Percentiles rank a stretch among this genome's conserved stretches.
These are phyloP conservation scores for Oxystoma pomonae DNA, from an alignment of 2,888 invertebrate genomes.

Conservation along the genomic window DNA sequence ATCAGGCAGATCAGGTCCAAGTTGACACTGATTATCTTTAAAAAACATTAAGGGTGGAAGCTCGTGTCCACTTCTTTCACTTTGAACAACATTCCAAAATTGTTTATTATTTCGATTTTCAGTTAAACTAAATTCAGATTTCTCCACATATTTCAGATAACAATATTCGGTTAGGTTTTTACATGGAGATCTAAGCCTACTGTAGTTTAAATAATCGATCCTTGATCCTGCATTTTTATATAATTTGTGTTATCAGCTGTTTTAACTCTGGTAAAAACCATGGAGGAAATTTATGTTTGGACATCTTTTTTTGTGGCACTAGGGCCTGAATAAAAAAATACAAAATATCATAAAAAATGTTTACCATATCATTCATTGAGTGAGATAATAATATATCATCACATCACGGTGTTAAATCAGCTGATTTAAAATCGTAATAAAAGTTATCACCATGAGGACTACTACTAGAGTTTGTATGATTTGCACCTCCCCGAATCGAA, in stretches of 20 bases:
- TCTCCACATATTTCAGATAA: too few relatives aligned
- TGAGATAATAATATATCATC: background rate
- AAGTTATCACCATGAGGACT: too few relatives aligned
- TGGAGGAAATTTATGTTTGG: background rate
- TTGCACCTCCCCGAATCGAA: background rate
- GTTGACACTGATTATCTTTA: constrained; percentile 1
- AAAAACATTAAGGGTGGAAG: too few relatives aligned
- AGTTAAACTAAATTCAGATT: too few relatives aligned
- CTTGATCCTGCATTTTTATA: too few relatives aligned
- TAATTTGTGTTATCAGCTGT: background rate
- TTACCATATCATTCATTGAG: background rate
- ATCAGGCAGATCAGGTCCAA: background rate
- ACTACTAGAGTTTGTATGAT: background rate
- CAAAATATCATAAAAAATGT: constrained; percentile 1
- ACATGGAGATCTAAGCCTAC: too few relatives aligned
- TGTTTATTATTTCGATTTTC: too few relatives aligned
- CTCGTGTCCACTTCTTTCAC: too few relatives aligned
- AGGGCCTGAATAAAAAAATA: background rate
- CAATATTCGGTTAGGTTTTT: too few relatives aligned
- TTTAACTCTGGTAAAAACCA: background rate
- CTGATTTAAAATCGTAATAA: too few relatives aligned
- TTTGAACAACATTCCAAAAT: too few relatives aligned
- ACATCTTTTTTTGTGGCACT: background rate
- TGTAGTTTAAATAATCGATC: too few relatives aligned
- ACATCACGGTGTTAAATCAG: background rate